These are phyloP conservation scores for Drosophila vallismaia DNA, from an alignment of 2,888 invertebrate genomes.

Conservation along the genomic window DNA sequence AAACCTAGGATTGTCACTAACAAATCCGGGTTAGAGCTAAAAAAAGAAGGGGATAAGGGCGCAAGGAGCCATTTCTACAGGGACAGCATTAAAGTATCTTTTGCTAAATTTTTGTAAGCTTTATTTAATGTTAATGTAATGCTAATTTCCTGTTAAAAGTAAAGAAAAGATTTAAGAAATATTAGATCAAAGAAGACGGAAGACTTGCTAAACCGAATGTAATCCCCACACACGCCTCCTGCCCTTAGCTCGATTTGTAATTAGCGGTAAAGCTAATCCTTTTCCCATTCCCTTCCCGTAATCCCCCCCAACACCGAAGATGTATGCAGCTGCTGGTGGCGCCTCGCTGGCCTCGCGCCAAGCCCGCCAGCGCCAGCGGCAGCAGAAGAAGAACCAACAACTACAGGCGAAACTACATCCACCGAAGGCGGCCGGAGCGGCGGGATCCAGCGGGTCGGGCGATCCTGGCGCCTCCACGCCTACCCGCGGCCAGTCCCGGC, in stretches of 20 bases:
- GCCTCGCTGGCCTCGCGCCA: conserved; percentile 93
- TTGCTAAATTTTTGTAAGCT: conserved; percentile 67
- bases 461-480: conserved; percentile 78
- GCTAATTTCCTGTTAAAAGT: not conserved
- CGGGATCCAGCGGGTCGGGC: conserved; percentile 67
- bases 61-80: conserved; percentile 60
- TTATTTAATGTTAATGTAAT: conserved; percentile 39
- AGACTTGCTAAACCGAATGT: conserved; percentile 21
- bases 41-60: conserved; percentile 18
- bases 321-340: conserved; percentile 96
- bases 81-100: conserved; percentile 59
- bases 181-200: conserved; percentile 6
- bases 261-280: conserved; percentile 15
- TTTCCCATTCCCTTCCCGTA: not conserved
- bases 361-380: conserved; percentile 87
- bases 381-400: conserved; percentile 84
- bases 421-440: conserved; percentile 80
- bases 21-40: conserved; percentile 19
- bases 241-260: conserved; percentile 23
- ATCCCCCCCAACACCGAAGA: conserved; percentile 74
- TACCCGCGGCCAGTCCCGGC: conserved; percentile 83
- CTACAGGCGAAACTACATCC: conserved; percentile 85
- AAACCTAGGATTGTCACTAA: conserved; percentile 14
- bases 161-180: not conserved
- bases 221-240: not conserved